phyloP scores from a whole-genome alignment of 1,140 invertebrate species.

The Cydia fagiglandana region DNA sequence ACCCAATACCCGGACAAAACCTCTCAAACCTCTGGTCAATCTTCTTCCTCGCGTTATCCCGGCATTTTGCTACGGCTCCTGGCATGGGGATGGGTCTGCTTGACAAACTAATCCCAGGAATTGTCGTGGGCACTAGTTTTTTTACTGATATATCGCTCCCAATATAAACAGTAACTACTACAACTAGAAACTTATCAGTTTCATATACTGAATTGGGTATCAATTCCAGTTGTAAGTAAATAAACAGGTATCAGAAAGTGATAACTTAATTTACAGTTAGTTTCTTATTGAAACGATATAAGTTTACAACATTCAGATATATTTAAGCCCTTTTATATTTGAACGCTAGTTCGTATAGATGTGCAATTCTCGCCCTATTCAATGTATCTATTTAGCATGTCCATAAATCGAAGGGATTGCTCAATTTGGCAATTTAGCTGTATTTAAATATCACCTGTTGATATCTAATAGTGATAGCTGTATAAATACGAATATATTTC shows the following conservation, averaged over 20 bases:
- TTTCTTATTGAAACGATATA: background rate
- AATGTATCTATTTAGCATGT: slow-evolving; percentile 14
- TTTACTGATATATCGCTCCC: background rate
- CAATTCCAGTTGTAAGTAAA: background rate
- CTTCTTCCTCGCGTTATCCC: too few species aligned
- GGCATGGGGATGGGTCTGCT: too few species aligned
- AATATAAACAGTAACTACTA: background rate
- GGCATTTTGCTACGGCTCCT: too few species aligned
- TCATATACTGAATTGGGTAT: background rate
- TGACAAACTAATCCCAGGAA: too few species aligned
- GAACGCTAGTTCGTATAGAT: background rate
- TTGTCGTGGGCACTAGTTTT: background rate
- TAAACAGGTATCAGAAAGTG: background rate
- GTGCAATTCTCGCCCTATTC: slow-evolving; percentile 18
- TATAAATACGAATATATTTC: slow-evolving; percentile 14
- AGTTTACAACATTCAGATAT: background rate
- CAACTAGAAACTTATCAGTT: background rate
- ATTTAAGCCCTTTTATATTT: background rate
- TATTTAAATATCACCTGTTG: slow-evolving; percentile 4
- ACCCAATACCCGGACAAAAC: too few species aligned
- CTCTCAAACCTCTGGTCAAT: too few species aligned
- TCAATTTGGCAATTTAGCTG: slow-evolving; percentile 31
- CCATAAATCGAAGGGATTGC: slow-evolving; percentile 17
- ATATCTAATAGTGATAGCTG: slow-evolving; percentile 19
- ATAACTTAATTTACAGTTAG: background rate